A percentile compares a stretch with the other conserved stretches of the same genome.
Conservation (phyloP, 2,888 invertebrate genomes). For the Galeruca laticollis region DNA sequence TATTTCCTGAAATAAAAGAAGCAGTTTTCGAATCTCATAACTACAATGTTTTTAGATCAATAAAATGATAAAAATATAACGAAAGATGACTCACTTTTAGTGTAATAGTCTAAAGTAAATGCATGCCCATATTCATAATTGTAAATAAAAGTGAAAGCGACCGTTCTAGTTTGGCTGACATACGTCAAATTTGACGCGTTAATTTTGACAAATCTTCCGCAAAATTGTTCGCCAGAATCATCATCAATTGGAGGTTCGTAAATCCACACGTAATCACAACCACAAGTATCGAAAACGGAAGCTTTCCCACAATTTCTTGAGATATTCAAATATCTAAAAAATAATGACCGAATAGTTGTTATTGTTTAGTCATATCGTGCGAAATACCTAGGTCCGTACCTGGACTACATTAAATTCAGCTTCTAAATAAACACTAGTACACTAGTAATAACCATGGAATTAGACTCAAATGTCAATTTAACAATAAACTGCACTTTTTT, state of each 20-base stretch:
- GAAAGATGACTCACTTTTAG: conserved; percentile 70
- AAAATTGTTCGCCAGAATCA: conserved; percentile 72
- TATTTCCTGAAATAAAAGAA: conserved; percentile 68
- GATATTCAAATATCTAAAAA: conserved; percentile 60
- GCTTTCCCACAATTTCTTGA: conserved; percentile 59
- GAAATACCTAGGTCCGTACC: no score
- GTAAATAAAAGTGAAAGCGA: conserved; percentile 73
- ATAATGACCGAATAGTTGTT: not conserved
- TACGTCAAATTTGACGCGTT: conserved; percentile 65
- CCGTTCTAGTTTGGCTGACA: conserved; percentile 72
- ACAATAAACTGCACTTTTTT: no score
- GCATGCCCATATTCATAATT: conserved; percentile 72
- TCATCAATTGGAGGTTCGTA: conserved; percentile 76
- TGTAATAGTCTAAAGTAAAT: conserved; percentile 74
- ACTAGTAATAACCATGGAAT: no score
- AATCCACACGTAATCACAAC: conserved; percentile 75
- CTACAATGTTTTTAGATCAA: no score
- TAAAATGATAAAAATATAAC: not conserved
- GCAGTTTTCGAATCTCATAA: no score
- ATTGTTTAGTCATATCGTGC: no score
- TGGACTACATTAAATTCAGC: no score
- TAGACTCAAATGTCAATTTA: no score
- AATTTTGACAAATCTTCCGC: conserved; percentile 65
- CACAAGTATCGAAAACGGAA: conserved; percentile 57
- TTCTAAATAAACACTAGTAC: no score